Percentiles rank a stretch among this genome's conserved stretches.
Evolutionary conservation across 2,113 vertebrate genomes (phyloP).

Genomic region (Amia ocellicauda): DNA sequence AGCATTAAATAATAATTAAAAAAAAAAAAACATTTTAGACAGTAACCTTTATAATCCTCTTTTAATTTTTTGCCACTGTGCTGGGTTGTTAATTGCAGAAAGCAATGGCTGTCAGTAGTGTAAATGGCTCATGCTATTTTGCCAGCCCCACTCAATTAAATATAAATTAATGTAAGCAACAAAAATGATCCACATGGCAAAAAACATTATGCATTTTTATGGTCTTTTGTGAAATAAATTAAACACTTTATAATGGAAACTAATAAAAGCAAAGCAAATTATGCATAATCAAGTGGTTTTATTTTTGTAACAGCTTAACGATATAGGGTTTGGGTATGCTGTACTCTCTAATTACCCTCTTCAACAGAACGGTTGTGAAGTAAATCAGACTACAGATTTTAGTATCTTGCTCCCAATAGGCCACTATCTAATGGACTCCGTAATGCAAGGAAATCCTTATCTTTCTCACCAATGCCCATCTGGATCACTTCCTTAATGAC

Average conservation of each 20-base stretch:
- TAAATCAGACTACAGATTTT: conserved; percentile 65
- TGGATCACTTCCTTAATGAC: conserved; percentile 55
- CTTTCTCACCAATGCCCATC: conserved; percentile 45
- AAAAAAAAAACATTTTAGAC: background rate
- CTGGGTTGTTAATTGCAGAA: background rate
- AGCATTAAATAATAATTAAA: too few species aligned
- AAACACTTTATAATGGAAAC: conserved; percentile 31
- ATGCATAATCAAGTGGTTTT: conserved; percentile 45
- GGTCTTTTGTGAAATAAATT: conserved; percentile 4
- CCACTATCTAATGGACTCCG: conserved; percentile 51
- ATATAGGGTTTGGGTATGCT: conserved; percentile 35
- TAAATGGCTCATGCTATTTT: conserved; percentile 35
- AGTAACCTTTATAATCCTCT: background rate
- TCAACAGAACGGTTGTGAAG: conserved; percentile 53
- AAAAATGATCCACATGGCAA: conserved; percentile 39
- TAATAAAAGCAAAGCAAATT: conserved; percentile 39
- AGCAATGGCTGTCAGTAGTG: conserved; percentile 29
- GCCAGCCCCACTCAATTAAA: conserved; percentile 18
- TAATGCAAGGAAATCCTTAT: conserved; percentile 65
- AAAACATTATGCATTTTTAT: conserved; percentile 21
- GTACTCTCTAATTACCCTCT: conserved; percentile 58
- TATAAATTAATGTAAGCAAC: conserved; percentile 41
- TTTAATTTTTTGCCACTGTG: conserved; percentile 9
- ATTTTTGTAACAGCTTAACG: conserved; percentile 45
- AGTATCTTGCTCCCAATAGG: conserved; percentile 45